Evolutionary conservation across 2,113 vertebrate genomes (phyloP).

Genomic region (Uria aalge): DNA sequence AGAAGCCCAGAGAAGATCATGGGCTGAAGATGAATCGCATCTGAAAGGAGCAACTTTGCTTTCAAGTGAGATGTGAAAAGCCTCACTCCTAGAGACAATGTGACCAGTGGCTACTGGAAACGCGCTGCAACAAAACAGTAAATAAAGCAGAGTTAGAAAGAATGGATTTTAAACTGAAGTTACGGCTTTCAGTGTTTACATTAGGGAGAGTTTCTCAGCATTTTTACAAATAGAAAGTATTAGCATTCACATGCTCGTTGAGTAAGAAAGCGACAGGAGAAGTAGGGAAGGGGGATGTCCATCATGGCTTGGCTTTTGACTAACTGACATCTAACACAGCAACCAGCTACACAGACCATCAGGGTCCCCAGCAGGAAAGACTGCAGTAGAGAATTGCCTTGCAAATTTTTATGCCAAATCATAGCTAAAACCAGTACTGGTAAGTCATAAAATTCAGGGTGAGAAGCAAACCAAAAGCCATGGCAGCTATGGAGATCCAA

Average conservation of each 20-base stretch:
- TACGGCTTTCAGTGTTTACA: neutral
- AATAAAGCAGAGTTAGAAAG: neutral
- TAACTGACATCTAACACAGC: neutral
- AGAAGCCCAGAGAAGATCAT: neutral
- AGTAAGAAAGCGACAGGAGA: neutral
- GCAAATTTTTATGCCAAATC: neutral
- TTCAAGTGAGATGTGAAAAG: slow-evolving; percentile 32
- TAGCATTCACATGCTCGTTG: fast-evolving
- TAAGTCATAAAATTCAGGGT: neutral
- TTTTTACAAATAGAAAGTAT: neutral
- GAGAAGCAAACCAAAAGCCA: neutral
- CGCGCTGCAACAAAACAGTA: neutral
- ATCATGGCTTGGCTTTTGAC: neutral
- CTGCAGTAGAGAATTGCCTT: neutral
- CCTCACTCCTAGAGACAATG: neutral
- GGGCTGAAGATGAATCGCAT: neutral
- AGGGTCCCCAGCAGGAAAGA: neutral
- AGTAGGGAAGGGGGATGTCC: neutral
- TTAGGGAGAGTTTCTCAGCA: neutral
- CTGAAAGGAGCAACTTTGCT: slow-evolving; percentile 19
- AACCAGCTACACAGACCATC: fast-evolving
- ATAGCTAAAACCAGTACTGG: neutral
- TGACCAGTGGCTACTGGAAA: neutral
- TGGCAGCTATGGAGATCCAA: neutral
- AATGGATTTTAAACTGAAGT: neutral